Percentiles rank a stretch among this genome's conserved stretches.
These are phyloP conservation scores for Polydrusus pterygomalis DNA, from an alignment of 2,888 invertebrate genomes.

Conservation along the genomic window DNA sequence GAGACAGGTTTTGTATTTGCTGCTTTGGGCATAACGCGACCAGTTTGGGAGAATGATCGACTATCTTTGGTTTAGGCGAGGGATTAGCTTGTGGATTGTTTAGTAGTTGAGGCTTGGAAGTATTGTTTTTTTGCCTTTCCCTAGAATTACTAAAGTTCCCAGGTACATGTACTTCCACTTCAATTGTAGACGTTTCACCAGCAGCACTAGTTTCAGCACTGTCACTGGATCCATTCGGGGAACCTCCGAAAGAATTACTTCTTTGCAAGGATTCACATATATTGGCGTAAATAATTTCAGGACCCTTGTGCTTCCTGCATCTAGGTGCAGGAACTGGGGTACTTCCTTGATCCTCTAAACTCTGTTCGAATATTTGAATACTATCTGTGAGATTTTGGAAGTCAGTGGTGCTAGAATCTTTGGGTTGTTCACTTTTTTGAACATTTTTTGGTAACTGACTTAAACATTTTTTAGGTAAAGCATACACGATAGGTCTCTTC, in stretches of 20 bases:
- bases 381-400: constrained; percentile 81
- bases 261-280: constrained; percentile 61
- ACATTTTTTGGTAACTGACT: constrained; percentile 56
- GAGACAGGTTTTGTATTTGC: constrained; percentile 4
- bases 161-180: constrained; percentile 65
- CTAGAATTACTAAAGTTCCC: constrained; percentile 26
- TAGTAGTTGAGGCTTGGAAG: constrained; percentile 11
- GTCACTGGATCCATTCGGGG: constrained; percentile 53
- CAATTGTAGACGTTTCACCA: constrained; percentile 61
- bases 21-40: constrained; percentile 59
- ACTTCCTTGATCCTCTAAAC: constrained; percentile 64
- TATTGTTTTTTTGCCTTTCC: constrained; percentile 9
- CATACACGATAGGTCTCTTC: constrained; percentile 68
- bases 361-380: constrained; percentile 79
- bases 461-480: constrained; percentile 67
- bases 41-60: constrained; percentile 58
- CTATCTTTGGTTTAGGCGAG: constrained; percentile 36
- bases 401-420: constrained; percentile 69
- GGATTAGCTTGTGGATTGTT: constrained; percentile 12
- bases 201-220: constrained; percentile 54
- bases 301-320: constrained; percentile 65
- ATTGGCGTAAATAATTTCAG: constrained; percentile 67
- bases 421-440: constrained; percentile 56
- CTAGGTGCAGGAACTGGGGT: constrained; percentile 77
- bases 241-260: constrained; percentile 51